phyloP scores from a whole-genome alignment of 2,113 vertebrate genomes.

The Lamprotornis superbus region DNA sequence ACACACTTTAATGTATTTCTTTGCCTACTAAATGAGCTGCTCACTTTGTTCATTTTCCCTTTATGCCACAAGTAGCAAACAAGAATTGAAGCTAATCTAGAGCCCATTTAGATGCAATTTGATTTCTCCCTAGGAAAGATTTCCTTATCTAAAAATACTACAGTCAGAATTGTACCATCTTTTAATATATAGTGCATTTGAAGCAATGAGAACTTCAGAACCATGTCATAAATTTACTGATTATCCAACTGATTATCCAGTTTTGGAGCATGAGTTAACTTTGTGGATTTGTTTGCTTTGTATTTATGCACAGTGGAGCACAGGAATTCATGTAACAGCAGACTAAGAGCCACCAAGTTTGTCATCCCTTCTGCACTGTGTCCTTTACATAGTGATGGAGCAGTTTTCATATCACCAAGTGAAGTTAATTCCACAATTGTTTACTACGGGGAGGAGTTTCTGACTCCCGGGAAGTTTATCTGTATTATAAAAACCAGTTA shows the following conservation, averaged over 20 bases:
- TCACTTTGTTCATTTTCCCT: not conserved
- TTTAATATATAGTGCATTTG: not conserved
- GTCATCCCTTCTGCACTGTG: not conserved
- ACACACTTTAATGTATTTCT: not conserved
- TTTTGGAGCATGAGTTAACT: not conserved
- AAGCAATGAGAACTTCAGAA: not conserved
- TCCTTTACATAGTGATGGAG: not conserved
- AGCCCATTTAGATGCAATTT: not conserved
- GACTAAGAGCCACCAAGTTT: not conserved
- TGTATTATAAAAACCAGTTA: not conserved
- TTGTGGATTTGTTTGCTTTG: not conserved
- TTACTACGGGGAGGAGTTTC: not conserved
- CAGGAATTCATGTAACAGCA: not conserved
- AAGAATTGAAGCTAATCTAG: not conserved
- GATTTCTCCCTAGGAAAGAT: not conserved
- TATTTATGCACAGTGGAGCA: not conserved
- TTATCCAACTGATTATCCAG: not conserved
- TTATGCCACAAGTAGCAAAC: not conserved
- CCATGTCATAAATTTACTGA: not conserved
- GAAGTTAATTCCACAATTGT: not conserved
- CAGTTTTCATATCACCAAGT: not conserved
- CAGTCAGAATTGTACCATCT: not conserved
- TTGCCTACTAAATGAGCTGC: not conserved
- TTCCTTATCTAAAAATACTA: not conserved
- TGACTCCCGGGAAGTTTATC: not conserved